Percentiles rank a stretch among this genome's conserved stretches.
phyloP scores from a whole-genome alignment of 2,888 invertebrate species.

The Lordiphosa fenestrarum region DNA sequence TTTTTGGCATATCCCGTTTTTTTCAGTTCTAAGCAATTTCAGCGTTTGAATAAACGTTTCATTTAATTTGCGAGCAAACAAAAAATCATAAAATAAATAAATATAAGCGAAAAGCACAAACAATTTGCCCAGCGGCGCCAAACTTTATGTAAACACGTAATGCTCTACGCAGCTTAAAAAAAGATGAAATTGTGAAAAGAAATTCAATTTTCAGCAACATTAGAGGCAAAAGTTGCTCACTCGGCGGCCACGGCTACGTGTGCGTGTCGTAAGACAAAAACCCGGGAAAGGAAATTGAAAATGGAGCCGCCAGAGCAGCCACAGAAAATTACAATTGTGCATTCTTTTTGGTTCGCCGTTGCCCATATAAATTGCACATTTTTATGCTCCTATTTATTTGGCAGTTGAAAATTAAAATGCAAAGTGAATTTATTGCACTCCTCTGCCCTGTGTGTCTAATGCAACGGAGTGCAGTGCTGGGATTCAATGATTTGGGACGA shows the following conservation, averaged over 20 bases:
- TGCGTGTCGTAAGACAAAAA: constrained; percentile 25
- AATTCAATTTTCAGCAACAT: constrained; percentile 77
- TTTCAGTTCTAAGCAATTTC: constrained; percentile 56
- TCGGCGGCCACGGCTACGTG: constrained; percentile 47
- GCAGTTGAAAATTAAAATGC: constrained; percentile 37
- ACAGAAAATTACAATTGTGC: constrained; percentile 31
- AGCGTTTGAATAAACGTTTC: constrained; percentile 74
- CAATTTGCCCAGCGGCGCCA: constrained; percentile 59
- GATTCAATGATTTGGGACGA: neutral
- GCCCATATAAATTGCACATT: constrained; percentile 35
- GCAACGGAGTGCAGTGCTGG: too few relatives aligned
- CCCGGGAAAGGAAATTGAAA: constrained; percentile 32
- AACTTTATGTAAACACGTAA: constrained; percentile 66
- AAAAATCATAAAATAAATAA: constrained; percentile 65
- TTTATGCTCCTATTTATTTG: constrained; percentile 12
- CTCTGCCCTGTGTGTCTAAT: neutral
- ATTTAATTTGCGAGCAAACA: constrained; percentile 67
- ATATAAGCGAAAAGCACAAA: constrained; percentile 34
- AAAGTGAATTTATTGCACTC: constrained; percentile 32
- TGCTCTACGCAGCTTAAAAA: constrained; percentile 34
- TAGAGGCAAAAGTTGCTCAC: constrained; percentile 57
- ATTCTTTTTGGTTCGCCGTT: constrained; percentile 12
- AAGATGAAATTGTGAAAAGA: constrained; percentile 57
- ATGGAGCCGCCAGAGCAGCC: constrained; percentile 19
- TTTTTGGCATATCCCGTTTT: constrained; percentile 50